These are phyloP conservation scores for Falco rusticolus DNA, from an alignment of 2,797 vertebrate genomes.

Conservation along the genomic window DNA sequence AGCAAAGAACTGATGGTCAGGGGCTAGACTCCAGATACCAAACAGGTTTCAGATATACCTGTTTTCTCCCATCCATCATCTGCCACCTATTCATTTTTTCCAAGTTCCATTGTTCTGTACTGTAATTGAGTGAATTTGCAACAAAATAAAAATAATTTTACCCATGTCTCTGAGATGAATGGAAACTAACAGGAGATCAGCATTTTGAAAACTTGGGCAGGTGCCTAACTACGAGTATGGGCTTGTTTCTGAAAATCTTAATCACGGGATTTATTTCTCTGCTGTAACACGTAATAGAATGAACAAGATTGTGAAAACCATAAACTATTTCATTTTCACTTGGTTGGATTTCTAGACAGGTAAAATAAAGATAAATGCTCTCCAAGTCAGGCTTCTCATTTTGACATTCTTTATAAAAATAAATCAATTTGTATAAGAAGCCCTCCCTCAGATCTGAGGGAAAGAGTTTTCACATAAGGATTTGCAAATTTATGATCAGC, in stretches of 20 bases:
- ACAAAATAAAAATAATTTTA: not conserved
- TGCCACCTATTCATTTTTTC: not conserved
- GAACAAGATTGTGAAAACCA: conserved; percentile 12
- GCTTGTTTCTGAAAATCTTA: not conserved
- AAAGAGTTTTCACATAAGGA: not conserved
- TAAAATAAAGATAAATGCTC: conserved; percentile 43
- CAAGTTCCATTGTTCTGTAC: not conserved
- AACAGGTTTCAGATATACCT: not conserved
- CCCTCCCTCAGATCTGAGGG: not conserved
- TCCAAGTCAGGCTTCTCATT: not conserved
- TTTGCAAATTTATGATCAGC: not conserved
- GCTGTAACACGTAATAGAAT: not conserved
- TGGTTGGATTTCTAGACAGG: conserved; percentile 17
- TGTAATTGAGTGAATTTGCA: not conserved
- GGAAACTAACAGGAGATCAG: not conserved
- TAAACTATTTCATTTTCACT: conserved; percentile 20
- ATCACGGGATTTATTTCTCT: not conserved
- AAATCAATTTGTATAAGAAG: not conserved
- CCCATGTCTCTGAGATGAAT: not conserved
- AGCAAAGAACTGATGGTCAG: not conserved
- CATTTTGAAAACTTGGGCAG: not conserved
- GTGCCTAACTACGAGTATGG: not conserved
- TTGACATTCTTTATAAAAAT: conserved; percentile 26
- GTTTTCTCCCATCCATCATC: not conserved
- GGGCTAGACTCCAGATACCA: not conserved